These are phyloP conservation scores for Helostoma temminkii DNA, from an alignment of 2,797 vertebrate species.

Conservation along the genomic window DNA sequence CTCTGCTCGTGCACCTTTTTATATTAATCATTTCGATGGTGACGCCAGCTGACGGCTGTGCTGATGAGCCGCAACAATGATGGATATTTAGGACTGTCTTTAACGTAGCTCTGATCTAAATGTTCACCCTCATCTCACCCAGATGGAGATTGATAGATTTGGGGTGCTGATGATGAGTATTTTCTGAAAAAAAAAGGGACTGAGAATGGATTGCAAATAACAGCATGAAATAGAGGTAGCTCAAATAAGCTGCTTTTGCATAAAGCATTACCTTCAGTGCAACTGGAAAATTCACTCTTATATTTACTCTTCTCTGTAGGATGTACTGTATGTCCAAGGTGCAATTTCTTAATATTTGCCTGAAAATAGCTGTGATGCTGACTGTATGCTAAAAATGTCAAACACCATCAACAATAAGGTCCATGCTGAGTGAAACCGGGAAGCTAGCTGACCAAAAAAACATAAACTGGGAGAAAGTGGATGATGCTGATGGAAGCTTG, in stretches of 20 bases:
- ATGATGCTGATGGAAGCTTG: conserved; percentile 22
- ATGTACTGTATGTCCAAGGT: background rate
- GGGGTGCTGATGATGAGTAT: conserved; percentile 15
- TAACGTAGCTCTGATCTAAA: conserved; percentile 20
- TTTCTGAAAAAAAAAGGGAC: conserved; percentile 14
- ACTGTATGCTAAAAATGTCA: conserved; percentile 20
- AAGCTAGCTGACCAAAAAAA: conserved; percentile 20
- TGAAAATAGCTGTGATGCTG: conserved; percentile 21
- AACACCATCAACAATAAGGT: conserved; percentile 24
- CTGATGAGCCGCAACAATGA: conserved; percentile 60
- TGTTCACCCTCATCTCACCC: conserved; percentile 29
- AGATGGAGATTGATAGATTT: conserved; percentile 22
- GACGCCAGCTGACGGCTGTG: conserved; percentile 32
- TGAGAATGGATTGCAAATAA: conserved; percentile 34
- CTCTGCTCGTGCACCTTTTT: conserved; percentile 31
- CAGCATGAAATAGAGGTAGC: conserved; percentile 17
- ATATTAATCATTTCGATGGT: conserved; percentile 39
- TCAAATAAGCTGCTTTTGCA: conserved; percentile 24
- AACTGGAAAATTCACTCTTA: conserved; percentile 5
- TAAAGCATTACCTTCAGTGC: background rate
- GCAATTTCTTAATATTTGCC: conserved; percentile 27
- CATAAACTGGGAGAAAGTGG: conserved; percentile 34
- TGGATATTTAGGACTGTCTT: conserved; percentile 54
- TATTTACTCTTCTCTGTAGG: background rate
- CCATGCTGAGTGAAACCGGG: conserved; percentile 9